Conservation (phyloP, 2,888 invertebrate genomes). For the Dusona sp. region DNA sequence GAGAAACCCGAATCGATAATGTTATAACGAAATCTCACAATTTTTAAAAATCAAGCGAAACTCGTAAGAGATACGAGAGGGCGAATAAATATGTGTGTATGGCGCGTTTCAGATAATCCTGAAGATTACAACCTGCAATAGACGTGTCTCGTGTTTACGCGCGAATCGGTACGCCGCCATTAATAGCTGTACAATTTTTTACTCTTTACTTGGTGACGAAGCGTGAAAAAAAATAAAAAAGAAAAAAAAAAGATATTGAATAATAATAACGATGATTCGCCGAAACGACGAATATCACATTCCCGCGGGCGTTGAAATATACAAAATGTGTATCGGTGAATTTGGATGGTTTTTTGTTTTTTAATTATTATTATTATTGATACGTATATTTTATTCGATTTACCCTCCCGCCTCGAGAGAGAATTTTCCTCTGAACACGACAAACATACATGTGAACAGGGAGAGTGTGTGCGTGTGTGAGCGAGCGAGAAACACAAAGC, state of each 20-base stretch:
- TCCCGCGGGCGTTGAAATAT: not conserved
- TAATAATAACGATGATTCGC: not conserved
- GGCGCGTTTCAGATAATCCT: slow-evolving; percentile 28
- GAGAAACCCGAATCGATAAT: not conserved
- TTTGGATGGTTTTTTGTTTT: slow-evolving; percentile 6
- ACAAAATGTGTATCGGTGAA: slow-evolving; percentile 7
- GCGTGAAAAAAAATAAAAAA: not conserved
- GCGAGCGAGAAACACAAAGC: not conserved
- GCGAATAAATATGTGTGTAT: slow-evolving; percentile 3
- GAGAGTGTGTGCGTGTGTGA: not conserved
- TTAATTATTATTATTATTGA: not conserved
- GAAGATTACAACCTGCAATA: slow-evolving; percentile 39
- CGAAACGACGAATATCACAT: slow-evolving; percentile 28
- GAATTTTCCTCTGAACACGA: not conserved
- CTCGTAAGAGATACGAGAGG: not conserved
- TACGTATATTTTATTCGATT: slow-evolving; percentile 20
- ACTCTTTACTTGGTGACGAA: slow-evolving; percentile 56
- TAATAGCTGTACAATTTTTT: slow-evolving; percentile 63
- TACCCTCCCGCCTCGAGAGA: slow-evolving; percentile 12
- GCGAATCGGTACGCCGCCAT: slow-evolving; percentile 40
- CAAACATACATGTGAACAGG: not conserved
- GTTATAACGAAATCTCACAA: slow-evolving; percentile 2
- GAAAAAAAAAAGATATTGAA: not conserved
- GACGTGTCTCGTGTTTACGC: not conserved
- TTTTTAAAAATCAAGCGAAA: not conserved